Evolutionary conservation across 2,797 vertebrate species (phyloP).

Genomic region (Ataeniobius toweri): DNA sequence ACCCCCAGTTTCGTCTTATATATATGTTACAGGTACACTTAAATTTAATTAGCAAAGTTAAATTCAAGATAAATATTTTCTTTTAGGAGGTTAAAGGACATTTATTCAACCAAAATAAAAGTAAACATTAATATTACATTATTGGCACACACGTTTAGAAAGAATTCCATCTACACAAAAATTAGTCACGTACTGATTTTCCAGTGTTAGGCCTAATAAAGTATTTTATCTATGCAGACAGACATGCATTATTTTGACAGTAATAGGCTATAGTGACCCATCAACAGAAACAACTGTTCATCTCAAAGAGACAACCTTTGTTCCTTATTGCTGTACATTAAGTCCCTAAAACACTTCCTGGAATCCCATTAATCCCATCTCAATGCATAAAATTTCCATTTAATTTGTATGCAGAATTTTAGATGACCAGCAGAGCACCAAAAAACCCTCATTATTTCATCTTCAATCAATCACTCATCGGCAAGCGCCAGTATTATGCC

Average conservation of each 20-base stretch:
- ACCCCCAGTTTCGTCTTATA: slow-evolving; percentile 15
- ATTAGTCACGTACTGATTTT: slow-evolving; percentile 58
- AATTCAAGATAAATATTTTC: neutral
- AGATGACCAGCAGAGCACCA: slow-evolving; percentile 81
- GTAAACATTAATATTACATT: slow-evolving; percentile 1
- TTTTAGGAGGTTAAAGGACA: neutral
- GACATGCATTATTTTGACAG: slow-evolving; percentile 85
- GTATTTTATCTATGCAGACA: slow-evolving; percentile 69
- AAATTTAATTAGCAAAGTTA: slow-evolving; percentile 1
- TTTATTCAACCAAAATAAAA: neutral
- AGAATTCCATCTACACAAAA: slow-evolving; percentile 39
- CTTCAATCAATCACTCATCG: slow-evolving; percentile 87
- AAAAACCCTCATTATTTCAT: slow-evolving; percentile 86
- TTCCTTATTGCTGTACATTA: slow-evolving; percentile 84
- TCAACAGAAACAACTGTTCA: slow-evolving; percentile 83
- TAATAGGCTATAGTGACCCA: slow-evolving; percentile 84
- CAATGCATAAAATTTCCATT: slow-evolving; percentile 88
- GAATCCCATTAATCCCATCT: slow-evolving; percentile 82
- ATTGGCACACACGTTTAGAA: slow-evolving; percentile 48
- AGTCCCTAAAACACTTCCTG: slow-evolving; percentile 78
- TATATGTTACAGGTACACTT: slow-evolving; percentile 5
- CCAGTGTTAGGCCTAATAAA: slow-evolving; percentile 71
- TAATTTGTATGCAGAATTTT: slow-evolving; percentile 85
- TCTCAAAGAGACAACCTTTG: slow-evolving; percentile 79
- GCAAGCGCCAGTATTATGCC: slow-evolving; percentile 67